These are phyloP conservation scores for Pegea sp. DNA, from an alignment of 23 tunicate genomes.

Conservation along the genomic window DNA sequence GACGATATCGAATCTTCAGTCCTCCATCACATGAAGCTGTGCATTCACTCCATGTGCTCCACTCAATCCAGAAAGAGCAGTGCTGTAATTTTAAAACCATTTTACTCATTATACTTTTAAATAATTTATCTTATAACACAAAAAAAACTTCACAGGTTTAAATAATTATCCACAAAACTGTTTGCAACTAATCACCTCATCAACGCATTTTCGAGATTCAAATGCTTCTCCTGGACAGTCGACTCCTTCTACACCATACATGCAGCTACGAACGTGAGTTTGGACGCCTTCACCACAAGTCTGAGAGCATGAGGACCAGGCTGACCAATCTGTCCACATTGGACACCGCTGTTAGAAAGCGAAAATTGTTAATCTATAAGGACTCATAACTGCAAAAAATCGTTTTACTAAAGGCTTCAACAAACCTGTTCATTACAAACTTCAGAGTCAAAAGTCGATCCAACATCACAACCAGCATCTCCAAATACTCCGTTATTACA, in stretches of 20 bases:
- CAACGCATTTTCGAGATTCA: constrained; percentile 8
- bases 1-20: not conserved
- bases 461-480: constrained; percentile 14
- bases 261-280: constrained; percentile 4
- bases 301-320: constrained; percentile 2
- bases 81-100: constrained; percentile 4
- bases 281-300: constrained; percentile 20
- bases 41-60: constrained; percentile 49
- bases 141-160: too few relatives aligned
- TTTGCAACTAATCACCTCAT: too few relatives aligned
- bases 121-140: too few relatives aligned
- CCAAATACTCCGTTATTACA: constrained; percentile 23
- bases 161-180: too few relatives aligned
- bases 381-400: too few relatives aligned
- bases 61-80: constrained; percentile 44
- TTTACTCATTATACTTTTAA: too few relatives aligned
- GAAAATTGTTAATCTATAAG: too few relatives aligned
- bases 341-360: constrained; percentile 19
- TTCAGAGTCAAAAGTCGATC: not conserved
- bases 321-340: constrained; percentile 17
- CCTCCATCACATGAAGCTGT: constrained; percentile 22
- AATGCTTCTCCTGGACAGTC: constrained; percentile 7
- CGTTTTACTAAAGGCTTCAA: too few relatives aligned
- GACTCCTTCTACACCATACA: constrained; percentile 16
- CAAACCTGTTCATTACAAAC: not conserved